A percentile compares a stretch with the other conserved stretches of the same genome.
These are phyloP conservation scores for Leuctra nigra DNA, from an alignment of 2,888 invertebrate species.

Conservation along the genomic window DNA sequence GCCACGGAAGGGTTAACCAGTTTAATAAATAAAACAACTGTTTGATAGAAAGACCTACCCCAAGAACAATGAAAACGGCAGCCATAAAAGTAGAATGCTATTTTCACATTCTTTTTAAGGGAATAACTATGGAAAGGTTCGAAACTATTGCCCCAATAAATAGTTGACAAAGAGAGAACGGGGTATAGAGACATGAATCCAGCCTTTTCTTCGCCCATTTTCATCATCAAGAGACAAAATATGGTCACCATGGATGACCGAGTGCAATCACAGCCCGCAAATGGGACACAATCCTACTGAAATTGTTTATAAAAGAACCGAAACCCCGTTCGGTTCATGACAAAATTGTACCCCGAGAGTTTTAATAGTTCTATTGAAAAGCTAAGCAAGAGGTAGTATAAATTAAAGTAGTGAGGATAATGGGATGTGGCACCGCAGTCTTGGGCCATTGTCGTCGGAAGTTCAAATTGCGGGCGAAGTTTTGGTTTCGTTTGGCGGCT, in stretches of 20 bases:
- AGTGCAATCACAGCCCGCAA: not conserved
- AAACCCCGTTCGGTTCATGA: too few relatives aligned
- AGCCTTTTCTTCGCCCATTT: conserved; percentile 14
- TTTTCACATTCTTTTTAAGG: not conserved
- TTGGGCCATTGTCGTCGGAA: too few relatives aligned
- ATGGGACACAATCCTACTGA: not conserved
- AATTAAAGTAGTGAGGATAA: too few relatives aligned
- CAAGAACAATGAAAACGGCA: conserved; percentile 15
- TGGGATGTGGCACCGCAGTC: too few relatives aligned
- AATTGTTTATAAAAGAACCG: conserved; percentile 6
- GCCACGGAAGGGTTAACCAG: too few relatives aligned
- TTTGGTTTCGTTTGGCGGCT: too few relatives aligned
- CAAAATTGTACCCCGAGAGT: too few relatives aligned
- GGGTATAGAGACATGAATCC: conserved; percentile 1
- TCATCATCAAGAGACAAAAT: conserved; percentile 1
- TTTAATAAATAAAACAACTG: too few relatives aligned
- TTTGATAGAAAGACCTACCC: conserved; percentile 9
- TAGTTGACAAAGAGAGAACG: conserved; percentile 9
- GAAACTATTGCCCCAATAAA: conserved; percentile 15
- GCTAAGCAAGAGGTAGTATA: too few relatives aligned
- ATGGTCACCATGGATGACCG: not conserved
- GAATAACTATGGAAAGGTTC: conserved; percentile 12
- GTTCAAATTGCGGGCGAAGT: too few relatives aligned
- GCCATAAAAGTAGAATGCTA: conserved; percentile 13
- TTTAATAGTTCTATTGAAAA: too few relatives aligned